Percentiles rank a stretch among this genome's conserved stretches.
Conservation (phyloP, 64 coral and sea anemone genomes). For the Dendronephthya gigantea region DNA sequence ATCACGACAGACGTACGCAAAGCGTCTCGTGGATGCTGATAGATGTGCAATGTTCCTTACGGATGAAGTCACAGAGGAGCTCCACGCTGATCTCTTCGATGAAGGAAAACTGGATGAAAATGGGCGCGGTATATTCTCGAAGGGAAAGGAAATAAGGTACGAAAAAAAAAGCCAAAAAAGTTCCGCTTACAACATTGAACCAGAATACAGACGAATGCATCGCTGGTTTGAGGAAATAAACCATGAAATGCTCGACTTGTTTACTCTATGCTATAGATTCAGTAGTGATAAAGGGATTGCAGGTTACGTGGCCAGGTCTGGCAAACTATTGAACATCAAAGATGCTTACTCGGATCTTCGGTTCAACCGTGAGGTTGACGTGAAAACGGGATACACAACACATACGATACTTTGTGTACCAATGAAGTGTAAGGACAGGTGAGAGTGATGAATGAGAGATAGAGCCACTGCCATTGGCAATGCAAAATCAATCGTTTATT, state of each 20-base stretch:
- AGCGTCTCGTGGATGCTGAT: constrained; percentile 20
- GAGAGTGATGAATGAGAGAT: background rate
- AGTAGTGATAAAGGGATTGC: constrained; percentile 71
- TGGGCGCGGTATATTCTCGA: background rate
- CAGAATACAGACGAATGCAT: background rate
- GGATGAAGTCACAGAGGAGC: background rate
- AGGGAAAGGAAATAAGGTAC: constrained; percentile 17
- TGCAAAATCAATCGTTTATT: background rate
- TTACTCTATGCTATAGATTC: constrained; percentile 33
- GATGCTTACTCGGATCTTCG: constrained; percentile 77
- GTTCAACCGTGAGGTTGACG: constrained; percentile 87
- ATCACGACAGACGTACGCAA: background rate
- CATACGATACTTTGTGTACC: constrained; percentile 82
- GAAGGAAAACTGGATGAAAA: constrained; percentile 16
- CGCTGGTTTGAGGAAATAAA: too few species aligned
- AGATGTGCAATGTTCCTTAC: constrained; percentile 20
- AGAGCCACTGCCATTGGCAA: background rate
- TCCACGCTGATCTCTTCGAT: constrained; percentile 24
- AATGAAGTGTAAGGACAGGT: constrained; percentile 84
- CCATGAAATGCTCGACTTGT: too few species aligned
- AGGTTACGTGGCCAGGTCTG: constrained; percentile 53
- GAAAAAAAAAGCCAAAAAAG: too few species aligned
- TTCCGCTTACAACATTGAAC: too few species aligned
- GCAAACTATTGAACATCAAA: constrained; percentile 66
- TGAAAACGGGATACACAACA: constrained; percentile 85